phyloP scores from a whole-genome alignment of 2,797 vertebrate species.

The Acipenser ruthenus region DNA sequence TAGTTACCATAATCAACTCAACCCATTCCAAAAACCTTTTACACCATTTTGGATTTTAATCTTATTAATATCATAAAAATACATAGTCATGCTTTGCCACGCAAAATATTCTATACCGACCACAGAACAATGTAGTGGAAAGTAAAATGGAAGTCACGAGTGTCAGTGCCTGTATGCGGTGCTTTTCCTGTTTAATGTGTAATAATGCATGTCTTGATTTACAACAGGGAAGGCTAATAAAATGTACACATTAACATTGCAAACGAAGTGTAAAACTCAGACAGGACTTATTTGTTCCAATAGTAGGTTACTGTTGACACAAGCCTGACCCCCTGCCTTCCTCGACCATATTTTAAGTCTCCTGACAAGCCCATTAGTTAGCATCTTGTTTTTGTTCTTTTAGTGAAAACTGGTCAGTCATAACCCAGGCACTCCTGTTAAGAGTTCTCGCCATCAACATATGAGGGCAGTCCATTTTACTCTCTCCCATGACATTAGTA shows the following conservation, averaged over 20 bases:
- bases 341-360: conserved; percentile 37
- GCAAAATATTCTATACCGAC: conserved; percentile 23
- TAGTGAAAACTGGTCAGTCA: conserved; percentile 24
- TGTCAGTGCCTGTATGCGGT: background rate
- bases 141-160: background rate
- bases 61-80: conserved; percentile 22
- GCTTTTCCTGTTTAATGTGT: conserved; percentile 11
- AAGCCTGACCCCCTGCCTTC: conserved; percentile 36
- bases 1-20: conserved; percentile 5
- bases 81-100: conserved; percentile 35
- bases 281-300: conserved; percentile 24
- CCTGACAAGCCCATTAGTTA: conserved; percentile 47
- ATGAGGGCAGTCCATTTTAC: too few relatives aligned
- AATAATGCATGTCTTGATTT: conserved; percentile 8
- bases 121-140: background rate
- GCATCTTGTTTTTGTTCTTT: conserved; percentile 30
- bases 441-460: too few relatives aligned
- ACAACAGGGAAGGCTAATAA: conserved; percentile 20
- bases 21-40: too few relatives aligned
- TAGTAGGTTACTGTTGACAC: conserved; percentile 43
- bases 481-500: conserved; percentile 27
- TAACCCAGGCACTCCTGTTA: conserved; percentile 31
- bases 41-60: conserved; percentile 30
- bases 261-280: conserved; percentile 24
- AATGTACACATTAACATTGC: conserved; percentile 29